Evolutionary conservation across 2,888 invertebrate species (phyloP).

Genomic region (Sphaerophoria rueppellii): DNA sequence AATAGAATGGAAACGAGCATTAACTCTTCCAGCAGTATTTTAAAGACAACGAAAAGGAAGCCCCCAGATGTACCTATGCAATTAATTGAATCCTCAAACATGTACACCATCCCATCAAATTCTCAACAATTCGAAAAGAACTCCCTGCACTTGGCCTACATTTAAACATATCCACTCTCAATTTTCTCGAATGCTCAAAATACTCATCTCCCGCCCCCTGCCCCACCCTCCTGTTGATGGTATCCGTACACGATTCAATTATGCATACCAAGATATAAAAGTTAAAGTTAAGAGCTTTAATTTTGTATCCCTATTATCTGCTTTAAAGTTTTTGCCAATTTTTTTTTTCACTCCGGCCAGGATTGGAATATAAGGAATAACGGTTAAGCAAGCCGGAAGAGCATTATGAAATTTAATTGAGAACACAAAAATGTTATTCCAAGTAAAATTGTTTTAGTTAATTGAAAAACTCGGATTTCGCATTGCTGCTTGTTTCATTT

Average conservation of each 20-base stretch:
- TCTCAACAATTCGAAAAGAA: constrained; percentile 31
- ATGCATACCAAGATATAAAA: constrained; percentile 33
- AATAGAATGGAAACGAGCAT: constrained; percentile 2
- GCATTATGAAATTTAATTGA: constrained; percentile 45
- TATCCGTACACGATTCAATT: constrained; percentile 33
- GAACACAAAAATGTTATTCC: constrained; percentile 29
- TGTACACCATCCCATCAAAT: constrained; percentile 21
- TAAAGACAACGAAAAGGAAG: constrained; percentile 24
- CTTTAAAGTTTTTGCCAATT: constrained; percentile 23
- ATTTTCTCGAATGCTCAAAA: too few species aligned
- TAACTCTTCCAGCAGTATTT: background rate
- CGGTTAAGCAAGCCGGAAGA: constrained; percentile 36
- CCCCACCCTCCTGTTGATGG: background rate
- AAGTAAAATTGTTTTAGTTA: constrained; percentile 38
- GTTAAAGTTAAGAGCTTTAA: constrained; percentile 52
- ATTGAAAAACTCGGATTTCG: constrained; percentile 33
- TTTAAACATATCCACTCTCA: background rate
- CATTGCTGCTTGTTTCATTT: constrained; percentile 27
- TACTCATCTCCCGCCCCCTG: too few species aligned
- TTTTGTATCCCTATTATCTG: constrained; percentile 48
- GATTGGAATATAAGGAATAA: constrained; percentile 1
- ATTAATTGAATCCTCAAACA: constrained; percentile 56
- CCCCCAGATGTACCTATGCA: constrained; percentile 26
- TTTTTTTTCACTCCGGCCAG: background rate
- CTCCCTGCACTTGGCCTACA: constrained; percentile 52